Percentiles rank a stretch among this genome's conserved stretches.
Conservation (phyloP, 1,140 invertebrate species). For the Caenorhabditis tropicalis region DNA sequence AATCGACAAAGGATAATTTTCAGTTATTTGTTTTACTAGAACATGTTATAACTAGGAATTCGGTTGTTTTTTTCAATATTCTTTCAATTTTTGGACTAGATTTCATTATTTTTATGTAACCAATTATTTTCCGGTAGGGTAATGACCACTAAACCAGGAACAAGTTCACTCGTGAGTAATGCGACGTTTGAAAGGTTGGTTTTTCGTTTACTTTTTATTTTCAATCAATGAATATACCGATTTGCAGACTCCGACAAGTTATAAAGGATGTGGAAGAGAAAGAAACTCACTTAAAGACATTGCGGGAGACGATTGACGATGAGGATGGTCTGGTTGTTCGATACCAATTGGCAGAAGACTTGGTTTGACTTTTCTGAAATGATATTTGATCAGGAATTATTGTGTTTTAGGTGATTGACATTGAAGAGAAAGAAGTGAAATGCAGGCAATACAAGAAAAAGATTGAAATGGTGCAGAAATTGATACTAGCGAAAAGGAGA, state of each 20-base stretch:
- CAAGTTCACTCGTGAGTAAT: not conserved
- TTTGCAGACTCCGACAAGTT: conserved; percentile 15
- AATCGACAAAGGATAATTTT: not conserved
- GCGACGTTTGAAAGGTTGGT: not conserved
- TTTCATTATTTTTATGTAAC: not conserved
- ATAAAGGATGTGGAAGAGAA: not conserved
- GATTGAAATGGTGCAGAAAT: conserved; percentile 15
- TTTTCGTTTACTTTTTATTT: not conserved
- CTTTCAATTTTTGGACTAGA: not conserved
- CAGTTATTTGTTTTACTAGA: not conserved
- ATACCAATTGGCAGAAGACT: not conserved
- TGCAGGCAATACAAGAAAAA: not conserved
- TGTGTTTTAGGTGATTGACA: not conserved
- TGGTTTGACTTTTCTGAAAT: not conserved
- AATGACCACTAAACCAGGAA: not conserved
- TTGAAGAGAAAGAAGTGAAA: not conserved
- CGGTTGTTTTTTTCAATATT: not conserved
- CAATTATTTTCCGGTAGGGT: not conserved
- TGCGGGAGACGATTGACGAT: not conserved
- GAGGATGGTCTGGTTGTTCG: conserved; percentile 7
- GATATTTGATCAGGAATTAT: not conserved
- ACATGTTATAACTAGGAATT: not conserved
- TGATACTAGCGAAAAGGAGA: conserved; percentile 5
- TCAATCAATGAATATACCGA: not conserved
- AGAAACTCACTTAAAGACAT: conserved; percentile 17